Percentiles rank a stretch among this genome's conserved stretches.
Evolutionary conservation across 2,113 vertebrate genomes (phyloP).

Genomic region (Haemorhous mexicanus): DNA sequence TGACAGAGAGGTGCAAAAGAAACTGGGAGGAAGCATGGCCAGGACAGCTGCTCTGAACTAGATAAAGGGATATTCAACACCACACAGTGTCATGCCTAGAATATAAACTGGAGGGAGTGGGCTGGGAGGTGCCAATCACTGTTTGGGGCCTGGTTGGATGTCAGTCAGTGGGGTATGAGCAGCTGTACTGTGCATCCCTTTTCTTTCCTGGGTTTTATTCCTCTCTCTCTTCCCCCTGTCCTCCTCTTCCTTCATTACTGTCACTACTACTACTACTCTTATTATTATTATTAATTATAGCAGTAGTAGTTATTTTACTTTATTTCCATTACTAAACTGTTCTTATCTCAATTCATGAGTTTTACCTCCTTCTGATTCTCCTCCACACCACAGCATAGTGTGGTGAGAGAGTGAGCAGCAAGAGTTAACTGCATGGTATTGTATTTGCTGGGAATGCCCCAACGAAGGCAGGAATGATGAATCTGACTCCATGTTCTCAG

Average conservation of each 20-base stretch:
- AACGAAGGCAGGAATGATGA: no score
- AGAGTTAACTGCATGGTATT: no score
- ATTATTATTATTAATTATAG: neutral
- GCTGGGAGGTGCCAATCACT: neutral
- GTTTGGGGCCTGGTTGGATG: neutral
- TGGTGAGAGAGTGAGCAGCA: neutral
- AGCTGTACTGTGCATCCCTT: neutral
- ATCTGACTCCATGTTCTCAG: no score
- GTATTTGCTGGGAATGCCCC: no score
- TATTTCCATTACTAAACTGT: neutral
- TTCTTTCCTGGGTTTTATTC: neutral
- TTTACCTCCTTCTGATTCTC: neutral
- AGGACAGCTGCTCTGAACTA: neutral
- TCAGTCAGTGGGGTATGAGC: neutral
- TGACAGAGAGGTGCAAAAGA: neutral
- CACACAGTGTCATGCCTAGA: neutral
- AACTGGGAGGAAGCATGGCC: neutral
- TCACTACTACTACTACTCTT: rapidly evolving
- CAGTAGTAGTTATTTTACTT: neutral
- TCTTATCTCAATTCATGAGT: neutral
- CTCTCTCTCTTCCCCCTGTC: neutral
- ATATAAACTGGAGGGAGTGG: neutral
- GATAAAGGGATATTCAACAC: neutral
- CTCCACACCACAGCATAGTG: no score
- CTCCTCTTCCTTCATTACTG: neutral